phyloP scores from a whole-genome alignment of 2,888 invertebrate genomes.

The Zhuqinia jingwanae region DNA sequence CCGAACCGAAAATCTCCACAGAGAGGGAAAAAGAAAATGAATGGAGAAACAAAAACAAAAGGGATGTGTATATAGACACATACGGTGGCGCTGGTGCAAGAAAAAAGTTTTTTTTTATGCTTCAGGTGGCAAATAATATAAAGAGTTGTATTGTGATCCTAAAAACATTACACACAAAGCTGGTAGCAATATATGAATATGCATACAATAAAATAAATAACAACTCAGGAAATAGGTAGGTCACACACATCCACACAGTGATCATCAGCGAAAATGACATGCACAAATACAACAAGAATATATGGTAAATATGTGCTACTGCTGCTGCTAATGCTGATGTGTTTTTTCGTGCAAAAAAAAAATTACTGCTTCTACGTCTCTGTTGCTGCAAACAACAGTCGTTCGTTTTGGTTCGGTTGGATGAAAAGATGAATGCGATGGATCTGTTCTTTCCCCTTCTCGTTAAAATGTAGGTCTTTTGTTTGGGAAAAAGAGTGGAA shows the following conservation, averaged over 20 bases:
- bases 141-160: background rate
- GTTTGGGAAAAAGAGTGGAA: background rate
- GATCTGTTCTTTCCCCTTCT: background rate
- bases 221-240: background rate
- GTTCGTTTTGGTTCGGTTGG: too few relatives aligned
- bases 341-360: too few relatives aligned
- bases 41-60: background rate
- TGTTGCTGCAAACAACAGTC: too few relatives aligned
- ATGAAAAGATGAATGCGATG: conserved; percentile 17
- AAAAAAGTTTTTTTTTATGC: background rate
- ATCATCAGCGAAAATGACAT: too few relatives aligned
- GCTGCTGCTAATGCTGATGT: too few relatives aligned
- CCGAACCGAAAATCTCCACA: background rate
- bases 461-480: conserved; percentile 13
- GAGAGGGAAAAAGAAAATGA: background rate
- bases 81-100: background rate
- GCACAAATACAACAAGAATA: too few relatives aligned
- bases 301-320: background rate
- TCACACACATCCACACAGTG: background rate
- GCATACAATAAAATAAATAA: background rate
- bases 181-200: background rate
- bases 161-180: background rate
- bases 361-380: too few relatives aligned
- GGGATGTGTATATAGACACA: too few relatives aligned
- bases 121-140: background rate